Evolutionary conservation across 35 echinoderm and acorn worm species (phyloP), one percentile per base, ranked within the genome.

Genomic region (Patiria miniata): DNA sequence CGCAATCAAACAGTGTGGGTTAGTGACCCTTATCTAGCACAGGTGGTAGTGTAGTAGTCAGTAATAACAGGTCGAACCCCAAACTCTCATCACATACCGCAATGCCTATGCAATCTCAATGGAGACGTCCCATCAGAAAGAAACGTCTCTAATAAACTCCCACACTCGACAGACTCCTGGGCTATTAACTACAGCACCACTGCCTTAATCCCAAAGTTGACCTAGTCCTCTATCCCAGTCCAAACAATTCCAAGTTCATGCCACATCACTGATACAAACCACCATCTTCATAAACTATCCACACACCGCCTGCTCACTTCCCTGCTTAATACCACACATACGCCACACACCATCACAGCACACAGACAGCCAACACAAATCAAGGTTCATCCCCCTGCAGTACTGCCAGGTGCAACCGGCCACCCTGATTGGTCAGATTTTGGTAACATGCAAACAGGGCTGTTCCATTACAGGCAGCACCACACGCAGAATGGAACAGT

Each of bases 261-360:
- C 65, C 7, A 34, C 21, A 73, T 30, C 65, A 26, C 65, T 28
- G 34, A 73, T 73, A 73, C 26, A 73, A 34, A 26, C 23, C 65
- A 73, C 65, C 65, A 73, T 73, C 65, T 73, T 73, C 29, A 73
- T 73, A 73, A 30, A 73, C 65, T 73, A 73, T 73, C 65, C 29
- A 73, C 29, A 73, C 65, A 73, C 29, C 65, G 9, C 18, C n/a
- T n/a, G 29, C 22, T 32, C 65, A 61, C 8, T 61, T 22, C 8
- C 19, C 57, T 60, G 0, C 19, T 26, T 26, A 60, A 18, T 60
- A 60, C 28, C 57, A 60, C 57, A 60, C 57, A 60, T 60, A 26
- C 28, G 57, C 57, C 16, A 7, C 28, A 26, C 57, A 60, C 57
- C 18, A 60, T 60, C 28, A n/a, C 19, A 60, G 28, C 28, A 60